These are phyloP conservation scores for Pterocles orientalis DNA, from an alignment of 2,113 vertebrate species.

Conservation along the genomic window DNA sequence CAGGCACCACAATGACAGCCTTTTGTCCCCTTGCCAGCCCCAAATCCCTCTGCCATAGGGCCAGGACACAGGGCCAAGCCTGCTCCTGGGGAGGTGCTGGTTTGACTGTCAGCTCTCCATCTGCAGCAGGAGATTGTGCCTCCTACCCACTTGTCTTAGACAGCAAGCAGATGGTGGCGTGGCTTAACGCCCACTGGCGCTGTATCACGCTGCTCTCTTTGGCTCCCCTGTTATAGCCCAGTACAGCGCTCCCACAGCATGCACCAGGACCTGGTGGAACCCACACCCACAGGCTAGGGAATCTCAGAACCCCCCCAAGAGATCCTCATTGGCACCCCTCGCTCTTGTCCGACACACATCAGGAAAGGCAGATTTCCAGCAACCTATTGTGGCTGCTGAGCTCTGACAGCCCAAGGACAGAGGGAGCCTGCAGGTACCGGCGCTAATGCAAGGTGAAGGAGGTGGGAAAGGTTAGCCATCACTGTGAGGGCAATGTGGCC, in stretches of 20 bases:
- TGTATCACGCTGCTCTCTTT: not conserved
- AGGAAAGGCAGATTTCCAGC: not conserved
- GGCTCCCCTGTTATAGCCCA: not conserved
- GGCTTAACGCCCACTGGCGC: not conserved
- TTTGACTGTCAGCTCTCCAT: not conserved
- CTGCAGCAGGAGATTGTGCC: not conserved
- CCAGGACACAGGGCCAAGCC: not conserved
- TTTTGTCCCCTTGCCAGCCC: rapidly evolving
- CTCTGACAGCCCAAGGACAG: rapidly evolving
- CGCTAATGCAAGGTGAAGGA: not conserved
- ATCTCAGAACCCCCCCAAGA: not conserved
- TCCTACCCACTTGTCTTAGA: not conserved
- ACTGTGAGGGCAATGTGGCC: not conserved
- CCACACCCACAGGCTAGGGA: not conserved
- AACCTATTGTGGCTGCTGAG: rapidly evolving
- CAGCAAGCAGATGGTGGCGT: not conserved
- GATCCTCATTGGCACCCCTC: not conserved
- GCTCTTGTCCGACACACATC: rapidly evolving
- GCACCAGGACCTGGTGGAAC: not conserved
- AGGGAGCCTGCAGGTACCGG: not conserved
- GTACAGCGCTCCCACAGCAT: not conserved
- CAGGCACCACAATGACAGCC: rapidly evolving
- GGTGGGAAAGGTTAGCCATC: rapidly evolving
- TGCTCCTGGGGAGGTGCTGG: not conserved
- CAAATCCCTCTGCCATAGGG: rapidly evolving